Base-by-base conservation (phyloP, 2,113 vertebrate species). In the Pristiophorus japonicus region DNA sequence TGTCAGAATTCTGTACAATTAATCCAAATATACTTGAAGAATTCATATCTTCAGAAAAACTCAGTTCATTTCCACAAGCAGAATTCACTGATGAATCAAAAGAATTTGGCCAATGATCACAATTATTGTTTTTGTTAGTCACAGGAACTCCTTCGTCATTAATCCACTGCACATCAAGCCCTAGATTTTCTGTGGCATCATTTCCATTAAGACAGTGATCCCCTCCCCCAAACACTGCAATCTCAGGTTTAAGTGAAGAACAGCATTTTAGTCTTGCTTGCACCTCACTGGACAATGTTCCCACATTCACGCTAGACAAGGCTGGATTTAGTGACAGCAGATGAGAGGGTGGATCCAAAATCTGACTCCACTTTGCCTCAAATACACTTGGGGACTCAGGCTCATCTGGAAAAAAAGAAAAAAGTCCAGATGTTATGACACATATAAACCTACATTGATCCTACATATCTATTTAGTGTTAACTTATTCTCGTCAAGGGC, bases 351-450 rank as follows among this genome's bases (percentile, higher is more conserved):
- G 98, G 98, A 96, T 99, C 98, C 97, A 99, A 97, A 97, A 99
- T 99, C 97, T 99, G 98, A 97, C 98, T 99, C 99, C 99, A 99
- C 96, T 99, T 99, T 95, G 98, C 97, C 96, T 99, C 98, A 22
- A 98, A 97, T 95, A 99, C 97, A 70, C 98, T 97, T 95, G 99
- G 98, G 96, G 98, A 98, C 97, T 99, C 98, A 5, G 98, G 96
- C 67, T 98, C 99, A 99, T 98, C 99, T 99, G 97, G 96, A 96
- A 97, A 96, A 96, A 30, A 75, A 94, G 85, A 96, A 95, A 88
- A 78, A 67, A 30, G 88, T 73, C 30, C 45, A 34, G 4, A 30
- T 47, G 38, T 94, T 92, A 63, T 63, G 16, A 94, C 30, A 65
- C 45, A 94, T 94, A 14, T 67, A 94, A 94, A 94, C 20, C n/a